Evolutionary conservation across 2,797 vertebrate species (phyloP), one percentile per base, ranked within the genome.

Genomic region (Intellagama lesueurii): DNA sequence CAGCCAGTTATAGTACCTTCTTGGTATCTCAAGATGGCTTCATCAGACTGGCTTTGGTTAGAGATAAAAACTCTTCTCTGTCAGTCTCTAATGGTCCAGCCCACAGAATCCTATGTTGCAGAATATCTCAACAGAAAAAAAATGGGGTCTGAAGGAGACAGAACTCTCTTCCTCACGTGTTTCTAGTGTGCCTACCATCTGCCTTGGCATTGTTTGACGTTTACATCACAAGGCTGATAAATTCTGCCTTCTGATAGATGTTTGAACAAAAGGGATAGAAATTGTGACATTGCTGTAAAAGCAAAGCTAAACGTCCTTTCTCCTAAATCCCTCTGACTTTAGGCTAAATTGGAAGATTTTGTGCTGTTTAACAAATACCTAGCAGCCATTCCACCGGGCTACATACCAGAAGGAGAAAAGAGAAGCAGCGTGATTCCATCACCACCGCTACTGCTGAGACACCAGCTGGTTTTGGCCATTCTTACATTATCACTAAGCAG

Each of bases 311-410:
- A 88, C 88, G 76, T 79, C 52, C 84, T 81, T 89, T 87, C 85
- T 83, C 79, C 81, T 90, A 91, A 94, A 94, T 94, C 90, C 93
- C 77, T 64, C 92, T 79, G 91, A 90, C 92, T 87, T 90, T 89
- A 91, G 91, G 83, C 81, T 86, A 44, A 94, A 87, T 72, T 40
- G 86, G 92, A 91, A 87, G 91, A 89, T 86, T 89, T 91, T 93
- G 78, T 91, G 89, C 24, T 11, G n/a, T 22, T 32, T 32, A 32
- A 76, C 14, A 40, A 76, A 76, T 76, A 40, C 35, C 73, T 76
- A 76, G 73, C 35, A 91, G 92, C 91, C 32, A 19, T 76, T 76
- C 40, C 35, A 44, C 35, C 73, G 40, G 22, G 2, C 22, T 40
- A 24, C 32, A 40, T 3, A 76, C 19, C 35, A 76, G 35, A 76